A percentile compares a stretch with the other conserved stretches of the same genome.
These are phyloP conservation scores for Arnoldichthys spilopterus DNA, from an alignment of 2,797 vertebrate species.

Conservation along the genomic window DNA sequence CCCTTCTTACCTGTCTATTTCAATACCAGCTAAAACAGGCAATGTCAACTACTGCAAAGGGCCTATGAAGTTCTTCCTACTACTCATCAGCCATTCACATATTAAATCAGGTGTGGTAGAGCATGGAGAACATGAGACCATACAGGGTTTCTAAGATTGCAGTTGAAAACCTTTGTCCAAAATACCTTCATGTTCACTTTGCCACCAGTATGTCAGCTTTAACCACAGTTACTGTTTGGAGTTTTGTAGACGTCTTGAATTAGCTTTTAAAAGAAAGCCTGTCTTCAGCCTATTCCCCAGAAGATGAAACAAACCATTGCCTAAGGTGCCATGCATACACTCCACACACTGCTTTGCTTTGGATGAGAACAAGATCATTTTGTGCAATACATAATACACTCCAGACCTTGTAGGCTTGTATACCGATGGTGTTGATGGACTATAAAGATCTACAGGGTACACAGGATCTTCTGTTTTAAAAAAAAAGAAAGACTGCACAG, in stretches of 20 bases:
- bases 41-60: too few species aligned
- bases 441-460: conserved; percentile 8
- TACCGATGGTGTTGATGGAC: background rate
- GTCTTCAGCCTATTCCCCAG: background rate
- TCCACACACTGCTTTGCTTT: background rate
- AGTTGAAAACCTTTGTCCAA: too few species aligned
- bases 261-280: background rate
- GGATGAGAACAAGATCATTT: background rate
- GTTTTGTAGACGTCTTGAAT: background rate
- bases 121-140: background rate
- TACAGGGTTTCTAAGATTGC: background rate
- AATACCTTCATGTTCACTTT: background rate
- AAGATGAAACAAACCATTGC: background rate
- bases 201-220: background rate
- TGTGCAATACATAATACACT: background rate
- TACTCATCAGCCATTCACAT: background rate
- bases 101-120: conserved; percentile 1
- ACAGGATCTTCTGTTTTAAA: background rate
- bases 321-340: background rate
- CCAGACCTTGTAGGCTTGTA: background rate
- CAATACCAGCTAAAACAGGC: background rate
- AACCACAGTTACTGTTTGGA: background rate
- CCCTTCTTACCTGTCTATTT: background rate
- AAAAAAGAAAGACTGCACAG: background rate
- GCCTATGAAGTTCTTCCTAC: background rate